Percentiles rank a stretch among this genome's conserved stretches.
Evolutionary conservation across 2,113 vertebrate species (phyloP).

Genomic region (Oncorhynchus nerka): DNA sequence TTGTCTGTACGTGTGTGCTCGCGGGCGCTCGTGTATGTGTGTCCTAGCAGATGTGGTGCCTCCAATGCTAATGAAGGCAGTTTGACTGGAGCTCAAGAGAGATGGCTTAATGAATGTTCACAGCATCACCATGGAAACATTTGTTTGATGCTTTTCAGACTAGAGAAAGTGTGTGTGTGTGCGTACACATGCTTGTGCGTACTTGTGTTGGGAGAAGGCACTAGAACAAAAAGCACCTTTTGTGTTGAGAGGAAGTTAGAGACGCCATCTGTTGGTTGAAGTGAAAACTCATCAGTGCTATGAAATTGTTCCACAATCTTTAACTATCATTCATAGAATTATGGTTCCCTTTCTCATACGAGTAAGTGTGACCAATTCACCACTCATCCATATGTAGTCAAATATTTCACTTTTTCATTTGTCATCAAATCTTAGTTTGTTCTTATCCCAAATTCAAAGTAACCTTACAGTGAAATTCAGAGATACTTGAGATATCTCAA

Average conservation of each 20-base stretch:
- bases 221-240: not conserved
- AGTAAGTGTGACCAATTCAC: too few relatives aligned
- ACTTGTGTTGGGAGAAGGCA: not conserved
- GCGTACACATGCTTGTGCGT: not conserved
- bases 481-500: too few relatives aligned
- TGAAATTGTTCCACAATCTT: not conserved
- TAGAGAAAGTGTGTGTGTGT: constrained; percentile 15
- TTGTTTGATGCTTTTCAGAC: constrained; percentile 36
- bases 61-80: constrained; percentile 46
- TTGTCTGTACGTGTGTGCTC: not conserved
- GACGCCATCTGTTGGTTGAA: constrained; percentile 15
- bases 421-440: too few relatives aligned
- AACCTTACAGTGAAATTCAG: too few relatives aligned
- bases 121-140: constrained; percentile 73
- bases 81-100: constrained; percentile 51
- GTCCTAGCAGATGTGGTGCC: constrained; percentile 9
- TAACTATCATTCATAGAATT: not conserved
- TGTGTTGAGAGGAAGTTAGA: not conserved
- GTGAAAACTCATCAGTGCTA: not conserved
- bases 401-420: too few relatives aligned
- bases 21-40: not conserved
- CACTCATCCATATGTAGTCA: too few relatives aligned
- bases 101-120: constrained; percentile 64
- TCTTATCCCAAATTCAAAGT: too few relatives aligned
- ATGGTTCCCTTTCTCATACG: not conserved